phyloP scores from a whole-genome alignment of 2,113 vertebrate species.

The Galbula dea region DNA sequence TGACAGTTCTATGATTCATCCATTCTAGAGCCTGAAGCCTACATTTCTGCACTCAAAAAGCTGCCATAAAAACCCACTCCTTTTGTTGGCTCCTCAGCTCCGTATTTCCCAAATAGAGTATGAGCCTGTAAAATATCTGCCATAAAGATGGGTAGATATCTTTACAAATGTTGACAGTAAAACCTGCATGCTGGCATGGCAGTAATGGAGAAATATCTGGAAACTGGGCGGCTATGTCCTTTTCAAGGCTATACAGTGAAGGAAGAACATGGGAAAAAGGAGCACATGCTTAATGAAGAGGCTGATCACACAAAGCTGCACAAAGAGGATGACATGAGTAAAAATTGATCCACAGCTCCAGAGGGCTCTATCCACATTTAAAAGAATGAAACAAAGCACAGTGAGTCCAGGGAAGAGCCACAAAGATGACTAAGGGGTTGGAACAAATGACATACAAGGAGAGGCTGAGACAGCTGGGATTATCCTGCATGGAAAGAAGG shows the following conservation, averaged over 20 bases:
- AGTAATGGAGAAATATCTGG: neutral
- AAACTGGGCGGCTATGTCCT: neutral
- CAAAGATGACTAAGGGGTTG: neutral
- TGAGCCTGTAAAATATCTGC: neutral
- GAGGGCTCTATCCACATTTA: neutral
- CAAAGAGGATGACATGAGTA: neutral
- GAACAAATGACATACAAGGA: neutral
- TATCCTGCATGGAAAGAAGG: neutral
- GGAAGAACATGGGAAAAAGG: neutral
- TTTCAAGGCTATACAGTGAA: neutral
- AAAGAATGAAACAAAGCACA: neutral
- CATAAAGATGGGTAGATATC: too few relatives aligned
- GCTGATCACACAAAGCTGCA: neutral
- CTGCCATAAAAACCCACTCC: neutral
- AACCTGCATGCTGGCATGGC: neutral
- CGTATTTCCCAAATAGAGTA: neutral
- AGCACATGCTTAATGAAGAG: neutral
- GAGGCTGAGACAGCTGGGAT: neutral
- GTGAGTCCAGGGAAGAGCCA: neutral
- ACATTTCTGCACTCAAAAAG: neutral
- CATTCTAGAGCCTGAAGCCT: neutral
- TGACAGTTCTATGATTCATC: too few relatives aligned
- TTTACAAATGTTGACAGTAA: neutral
- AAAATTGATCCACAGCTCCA: neutral
- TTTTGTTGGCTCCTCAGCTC: neutral